Conservation (phyloP, 2,113 vertebrate genomes). For the Naja naja region DNA sequence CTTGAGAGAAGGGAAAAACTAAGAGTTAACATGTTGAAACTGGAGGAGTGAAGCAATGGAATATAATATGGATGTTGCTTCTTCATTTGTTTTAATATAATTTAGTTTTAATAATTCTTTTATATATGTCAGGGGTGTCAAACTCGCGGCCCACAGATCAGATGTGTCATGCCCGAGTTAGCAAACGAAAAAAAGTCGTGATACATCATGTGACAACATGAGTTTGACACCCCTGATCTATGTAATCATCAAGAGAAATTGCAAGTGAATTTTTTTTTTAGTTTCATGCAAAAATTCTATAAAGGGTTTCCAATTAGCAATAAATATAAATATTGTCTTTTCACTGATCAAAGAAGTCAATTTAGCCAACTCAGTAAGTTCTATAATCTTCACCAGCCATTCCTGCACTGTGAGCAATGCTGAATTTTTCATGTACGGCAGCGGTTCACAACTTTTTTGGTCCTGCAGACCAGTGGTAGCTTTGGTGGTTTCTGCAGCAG, state of each 20-base stretch:
- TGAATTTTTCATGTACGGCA: background rate
- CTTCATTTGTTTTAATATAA: background rate
- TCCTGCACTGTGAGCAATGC: background rate
- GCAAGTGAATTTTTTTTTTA: background rate
- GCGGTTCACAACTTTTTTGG: background rate
- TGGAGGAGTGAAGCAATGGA: background rate
- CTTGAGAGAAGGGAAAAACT: background rate
- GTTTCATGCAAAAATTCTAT: background rate
- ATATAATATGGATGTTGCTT: background rate
- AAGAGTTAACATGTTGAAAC: background rate
- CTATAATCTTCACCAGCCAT: background rate
- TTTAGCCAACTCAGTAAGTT: background rate
- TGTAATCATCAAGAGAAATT: background rate
- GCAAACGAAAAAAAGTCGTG: no score
- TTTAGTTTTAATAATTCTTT: background rate
- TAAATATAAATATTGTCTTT: background rate
- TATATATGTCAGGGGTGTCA: background rate
- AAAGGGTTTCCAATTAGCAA: background rate
- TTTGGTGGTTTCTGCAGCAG: no score
- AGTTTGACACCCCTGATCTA: no score
- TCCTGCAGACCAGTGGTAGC: background rate
- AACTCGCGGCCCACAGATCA: no score
- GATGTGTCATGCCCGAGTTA: no score
- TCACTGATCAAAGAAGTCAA: background rate
- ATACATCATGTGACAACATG: no score